phyloP scores from a whole-genome alignment of 2,113 vertebrate species.

The Cynocephalus volans region DNA sequence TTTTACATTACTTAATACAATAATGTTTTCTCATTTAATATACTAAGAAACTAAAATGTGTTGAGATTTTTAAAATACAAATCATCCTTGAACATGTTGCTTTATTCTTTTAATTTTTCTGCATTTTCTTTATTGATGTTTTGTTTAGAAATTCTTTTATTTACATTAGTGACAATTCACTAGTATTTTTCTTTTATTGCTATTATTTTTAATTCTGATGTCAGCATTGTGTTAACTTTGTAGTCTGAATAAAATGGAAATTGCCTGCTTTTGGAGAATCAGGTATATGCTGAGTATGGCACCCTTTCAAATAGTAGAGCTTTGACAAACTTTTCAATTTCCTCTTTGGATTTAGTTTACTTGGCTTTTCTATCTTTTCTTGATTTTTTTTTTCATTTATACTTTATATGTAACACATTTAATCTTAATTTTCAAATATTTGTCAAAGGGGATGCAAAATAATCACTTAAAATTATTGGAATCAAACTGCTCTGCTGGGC shows the following conservation, averaged over 20 bases:
- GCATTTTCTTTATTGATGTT: not conserved
- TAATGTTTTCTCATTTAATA: not conserved
- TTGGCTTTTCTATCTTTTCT: not conserved
- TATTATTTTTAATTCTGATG: not conserved
- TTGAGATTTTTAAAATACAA: not conserved
- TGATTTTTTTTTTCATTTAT: not conserved
- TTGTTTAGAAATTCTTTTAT: not conserved
- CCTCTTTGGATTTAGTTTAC: not conserved
- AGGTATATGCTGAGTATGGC: not conserved
- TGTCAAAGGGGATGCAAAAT: not conserved
- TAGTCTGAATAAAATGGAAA: not conserved
- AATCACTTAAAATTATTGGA: not conserved
- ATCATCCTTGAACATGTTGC: not conserved
- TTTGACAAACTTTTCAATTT: not conserved
- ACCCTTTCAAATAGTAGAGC: not conserved
- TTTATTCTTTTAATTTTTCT: constrained; percentile 7
- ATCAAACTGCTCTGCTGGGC: no score
- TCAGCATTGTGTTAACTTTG: not conserved
- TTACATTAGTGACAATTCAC: not conserved
- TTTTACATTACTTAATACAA: not conserved
- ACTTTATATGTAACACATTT: not conserved
- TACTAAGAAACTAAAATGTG: not conserved
- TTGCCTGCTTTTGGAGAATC: not conserved
- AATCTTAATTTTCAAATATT: not conserved
- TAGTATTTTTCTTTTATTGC: not conserved